Evolutionary conservation across 37 sponge, comb jelly and placozoan species (phyloP), one percentile per base, ranked within the genome.

Genomic region (Geodia barretti): DNA sequence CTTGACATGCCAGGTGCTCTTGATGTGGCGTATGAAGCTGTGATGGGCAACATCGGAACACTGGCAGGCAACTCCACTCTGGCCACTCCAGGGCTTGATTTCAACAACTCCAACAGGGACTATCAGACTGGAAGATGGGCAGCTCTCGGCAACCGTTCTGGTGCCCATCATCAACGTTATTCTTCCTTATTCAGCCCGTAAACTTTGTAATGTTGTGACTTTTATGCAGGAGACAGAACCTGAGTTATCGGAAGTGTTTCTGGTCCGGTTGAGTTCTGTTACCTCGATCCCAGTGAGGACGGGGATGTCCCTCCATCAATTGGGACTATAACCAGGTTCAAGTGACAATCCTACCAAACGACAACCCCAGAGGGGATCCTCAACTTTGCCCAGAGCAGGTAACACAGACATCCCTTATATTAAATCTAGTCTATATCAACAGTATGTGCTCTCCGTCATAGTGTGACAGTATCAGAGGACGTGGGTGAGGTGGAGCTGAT

Each of bases 301-400:
- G 37, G 61, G n/a, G 47, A 64, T 3, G 37, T 83, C 1, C 80
- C 85, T 24, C 88, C 88, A 21, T 74, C 64, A 21, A 25, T 84
- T 33, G 90, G 90, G 54, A 39, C 26, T 24, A 20, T 9, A 63
- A 26, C 8, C 33, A 20, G 3, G 60, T 74, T 28, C 66, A 77
- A 29, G 79, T 95, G 17, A 88, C 64, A 24, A 88, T 95, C 32
- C 31, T 35, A 3, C 81, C 85, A n/a, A 91, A 84, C 33, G 91
- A 95, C 78, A 89, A 74, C 62, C 89, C 95, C 1, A n/a, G 74
- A 91, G 24, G 95, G 95, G 58, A 64, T 60, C 29, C 26, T 92
- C 62, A 78, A 68, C 37, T 92, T 96, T 32, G 41, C 33, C 17
- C 59, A 65, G 39, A 37, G 30, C 20, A 80, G 19, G 87, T 87